Evolutionary conservation across 2,888 invertebrate genomes (phyloP), one percentile per base, ranked within the genome.

Genomic region (Dryococelus australis): DNA sequence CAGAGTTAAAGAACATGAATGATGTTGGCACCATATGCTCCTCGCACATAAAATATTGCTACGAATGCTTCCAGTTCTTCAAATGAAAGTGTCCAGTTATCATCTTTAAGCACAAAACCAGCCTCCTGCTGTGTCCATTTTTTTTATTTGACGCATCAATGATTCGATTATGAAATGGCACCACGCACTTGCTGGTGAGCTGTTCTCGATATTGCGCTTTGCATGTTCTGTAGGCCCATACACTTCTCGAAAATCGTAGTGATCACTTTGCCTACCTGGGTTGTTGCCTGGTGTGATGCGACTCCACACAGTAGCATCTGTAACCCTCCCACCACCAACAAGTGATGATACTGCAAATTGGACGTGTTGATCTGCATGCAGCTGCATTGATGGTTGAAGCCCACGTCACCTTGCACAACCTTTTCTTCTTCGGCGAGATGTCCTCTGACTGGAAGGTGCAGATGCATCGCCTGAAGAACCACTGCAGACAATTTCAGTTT

Each of bases 51-150:
- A n/a, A 84, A 43, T 84, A 35, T 47, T n/a, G 84, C 43, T 84
- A 84, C 43, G 84, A 84, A 84, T 84, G 47, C n/a, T 43, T n/a
- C 84, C 65, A 65, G 20, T 65, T 65, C 65, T 20, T 65, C 65
- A 65, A 65, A 65, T 65, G 65, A 65, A 1, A 84, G 28, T 5
- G 84, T 84, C 4, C 84, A 84, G 43, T 43, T 43, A 84, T 84
- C 26, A 84, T 84, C 84, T 43, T 28, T 84, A 5, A 84, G 6
- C 43, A 84, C 84, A 10, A 43, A 43, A n/a, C 43, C 8, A 8
- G 84, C 84, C 26, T 84, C 84, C 28, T 43, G 43, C 26, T 84
- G 43, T 28, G 84, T 84, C 10, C 43, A 84, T 43, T 43, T 84
- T 47, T n/a, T 84, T 35, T n/a, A 35, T 84, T 26, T 43, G 84